Conservation (phyloP, 2,888 invertebrate genomes). For the Lasius fuliginosus region DNA sequence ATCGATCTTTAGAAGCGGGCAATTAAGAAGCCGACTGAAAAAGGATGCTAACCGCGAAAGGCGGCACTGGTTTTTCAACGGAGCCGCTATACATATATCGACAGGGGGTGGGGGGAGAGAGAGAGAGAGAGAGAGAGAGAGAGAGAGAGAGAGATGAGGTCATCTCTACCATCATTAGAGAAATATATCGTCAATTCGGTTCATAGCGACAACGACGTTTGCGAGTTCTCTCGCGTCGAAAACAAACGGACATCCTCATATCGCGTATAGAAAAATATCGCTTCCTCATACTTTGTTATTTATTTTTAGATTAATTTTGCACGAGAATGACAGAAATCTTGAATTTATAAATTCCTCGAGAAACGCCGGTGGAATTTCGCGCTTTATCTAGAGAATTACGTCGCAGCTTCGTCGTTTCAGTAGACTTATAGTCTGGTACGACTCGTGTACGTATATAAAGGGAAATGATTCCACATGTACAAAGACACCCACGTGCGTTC, state of each 20-base stretch:
- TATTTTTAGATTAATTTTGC: background rate
- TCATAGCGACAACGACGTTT: background rate
- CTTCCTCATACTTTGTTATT: background rate
- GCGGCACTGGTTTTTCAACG: constrained; percentile 80
- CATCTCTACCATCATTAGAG: constrained; percentile 78
- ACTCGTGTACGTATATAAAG: background rate
- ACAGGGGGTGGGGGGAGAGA: too few relatives aligned
- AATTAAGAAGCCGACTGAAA: constrained; percentile 80
- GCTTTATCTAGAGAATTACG: constrained; percentile 22
- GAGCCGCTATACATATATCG: constrained; percentile 70
- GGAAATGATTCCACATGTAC: constrained; percentile 58
- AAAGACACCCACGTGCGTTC: constrained; percentile 72
- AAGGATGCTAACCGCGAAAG: constrained; percentile 79
- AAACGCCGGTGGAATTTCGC: background rate
- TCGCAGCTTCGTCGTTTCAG: constrained; percentile 32
- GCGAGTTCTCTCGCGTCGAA: background rate
- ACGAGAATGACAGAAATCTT: background rate
- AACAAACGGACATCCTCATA: background rate
- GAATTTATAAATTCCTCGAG: background rate
- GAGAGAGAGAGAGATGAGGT: constrained; percentile 78
- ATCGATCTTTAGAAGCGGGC: constrained; percentile 81
- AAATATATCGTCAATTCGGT: constrained; percentile 74
- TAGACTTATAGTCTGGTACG: constrained; percentile 19
- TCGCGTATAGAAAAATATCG: background rate
- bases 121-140: constrained; percentile 17